Evolutionary conservation across 37 sponge, comb jelly and placozoan species (phyloP), one percentile per base, ranked within the genome.

Genomic region (Chondrosia reniformis): DNA sequence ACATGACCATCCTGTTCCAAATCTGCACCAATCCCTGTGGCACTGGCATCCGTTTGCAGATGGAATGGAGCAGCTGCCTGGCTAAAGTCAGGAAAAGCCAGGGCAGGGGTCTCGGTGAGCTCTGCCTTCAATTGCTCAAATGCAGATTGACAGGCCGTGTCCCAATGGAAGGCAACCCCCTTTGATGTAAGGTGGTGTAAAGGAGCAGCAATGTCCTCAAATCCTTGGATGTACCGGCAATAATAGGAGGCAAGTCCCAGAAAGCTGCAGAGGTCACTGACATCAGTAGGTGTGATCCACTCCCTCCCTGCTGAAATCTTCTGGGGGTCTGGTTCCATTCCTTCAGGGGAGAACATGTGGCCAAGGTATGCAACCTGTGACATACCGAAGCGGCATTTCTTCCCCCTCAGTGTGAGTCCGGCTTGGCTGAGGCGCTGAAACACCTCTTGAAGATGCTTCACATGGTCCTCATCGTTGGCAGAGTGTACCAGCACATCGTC

Each of bases 1-100:
- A 83, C 78, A 34, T 81, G 87, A 6, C 76, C 1, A 6, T 25
- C 46, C 54, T 88, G 84, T 19, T 82, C 45, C 45, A 87, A 46
- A 2, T 81, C 82, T 3, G 87, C 82, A 17, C 88, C 84, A 0
- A 88, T 34, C 2, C 83, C 89, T 27, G 75, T 33, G 24, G 57
- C 54, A 22, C 80, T 62, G 3, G 89, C 84, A 62, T 88, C 80
- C 7, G 80, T 88, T 65, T 83, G 84, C 69, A 88, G 74, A 2
- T 45, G 52, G 38, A 85, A 85, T n/a, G n/a, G n/a, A n/a, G n/a
- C n/a, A n/a, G n/a, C n/a, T n/a, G 21, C 67, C 66, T 63, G 10
- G 44, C 5, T 21, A 22, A 84, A 84, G 45, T 55, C 27, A 0
- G 85, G 85, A 43, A 74, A 85, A 7, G 79, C 72, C 34, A 84